Evolutionary conservation across 2,888 invertebrate genomes (phyloP), one percentile per base, ranked within the genome.

Genomic region (Drosophila imparisetae): DNA sequence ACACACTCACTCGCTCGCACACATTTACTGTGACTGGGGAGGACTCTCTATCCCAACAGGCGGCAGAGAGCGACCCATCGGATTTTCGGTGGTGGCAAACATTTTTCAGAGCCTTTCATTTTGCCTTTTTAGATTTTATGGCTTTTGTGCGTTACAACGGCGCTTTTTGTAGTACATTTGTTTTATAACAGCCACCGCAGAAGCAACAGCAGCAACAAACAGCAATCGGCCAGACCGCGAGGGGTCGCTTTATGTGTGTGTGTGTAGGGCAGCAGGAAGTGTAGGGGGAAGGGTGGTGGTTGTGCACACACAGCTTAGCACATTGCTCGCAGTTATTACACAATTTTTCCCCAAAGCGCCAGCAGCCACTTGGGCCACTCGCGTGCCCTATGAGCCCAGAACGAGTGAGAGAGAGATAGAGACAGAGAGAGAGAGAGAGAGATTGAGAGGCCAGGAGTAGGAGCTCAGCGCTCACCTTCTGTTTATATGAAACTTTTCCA

Each of bases 41-140:
- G 62, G 34, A 75, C 52, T 50, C 52, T 50, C 34, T 66, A 58
- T 70, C 53, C 74, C 60, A 45, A 48, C 49, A 42, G 59, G 48
- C 65, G 45, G 61, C 60, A 68, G 62, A 29, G 60, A 62, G 24
- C 45, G 34, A 29, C 38, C 42, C 70, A 62, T 74, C 78, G 76
- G 79, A 58, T 81, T 86, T 85, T 85, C 65, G 85, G 85, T 85
- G 85, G 85, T 85, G 88, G 88, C 84, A 78, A 86, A 87, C 68
- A 78, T 69, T 55, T 71, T 83, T 77, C 55, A 55, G 85, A 83
- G 83, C 86, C 88, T 81, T 88, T 83, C 88, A 78, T 85, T 85
- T 88, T 81, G 88, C 83, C 86, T 85, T 85, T 85, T 88, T 88
- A 85, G 85, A 88, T 85, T 85, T 85, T 88, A 85, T 88, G 80